Conservation (phyloP, 2,113 vertebrate genomes). For the Narcine bancroftii region DNA sequence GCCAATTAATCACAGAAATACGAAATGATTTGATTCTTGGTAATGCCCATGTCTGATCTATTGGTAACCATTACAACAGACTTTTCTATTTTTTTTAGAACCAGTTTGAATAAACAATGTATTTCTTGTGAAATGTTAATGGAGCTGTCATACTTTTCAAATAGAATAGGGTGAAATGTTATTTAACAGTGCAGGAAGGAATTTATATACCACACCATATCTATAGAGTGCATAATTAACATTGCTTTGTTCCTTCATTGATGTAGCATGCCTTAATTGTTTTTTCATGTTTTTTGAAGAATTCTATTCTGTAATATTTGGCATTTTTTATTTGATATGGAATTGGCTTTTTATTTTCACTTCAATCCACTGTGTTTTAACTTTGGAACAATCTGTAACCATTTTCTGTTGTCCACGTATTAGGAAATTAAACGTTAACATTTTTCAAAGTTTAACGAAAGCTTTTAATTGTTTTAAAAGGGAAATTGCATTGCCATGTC, state of each 20-base stretch:
- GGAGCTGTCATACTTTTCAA: conserved; percentile 35
- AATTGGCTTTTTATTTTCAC: not conserved
- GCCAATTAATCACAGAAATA: conserved; percentile 37
- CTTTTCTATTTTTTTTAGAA: conserved; percentile 21
- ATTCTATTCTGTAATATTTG: not conserved
- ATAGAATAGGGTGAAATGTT: conserved; percentile 32
- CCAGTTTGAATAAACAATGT: conserved; percentile 35
- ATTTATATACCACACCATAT: conserved; percentile 4
- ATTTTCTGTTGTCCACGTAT: not conserved
- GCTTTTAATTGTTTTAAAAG: not conserved
- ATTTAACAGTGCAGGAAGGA: conserved; percentile 29
- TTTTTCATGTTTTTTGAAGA: conserved; percentile 1
- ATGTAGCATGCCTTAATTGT: not conserved
- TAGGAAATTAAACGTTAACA: not conserved
- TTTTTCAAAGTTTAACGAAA: not conserved
- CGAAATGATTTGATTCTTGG: conserved; percentile 17
- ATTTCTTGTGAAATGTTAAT: conserved; percentile 37
- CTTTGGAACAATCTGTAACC: not conserved
- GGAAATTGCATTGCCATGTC: not conserved
- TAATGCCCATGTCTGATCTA: conserved; percentile 31
- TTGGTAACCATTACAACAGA: conserved; percentile 28
- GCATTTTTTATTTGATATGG: not conserved
- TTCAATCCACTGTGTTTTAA: not conserved
- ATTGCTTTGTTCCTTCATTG: conserved; percentile 2
- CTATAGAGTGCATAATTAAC: conserved; percentile 3